These are phyloP conservation scores for Okamejei kenojei DNA, from an alignment of 2,797 vertebrate species.

Conservation along the genomic window DNA sequence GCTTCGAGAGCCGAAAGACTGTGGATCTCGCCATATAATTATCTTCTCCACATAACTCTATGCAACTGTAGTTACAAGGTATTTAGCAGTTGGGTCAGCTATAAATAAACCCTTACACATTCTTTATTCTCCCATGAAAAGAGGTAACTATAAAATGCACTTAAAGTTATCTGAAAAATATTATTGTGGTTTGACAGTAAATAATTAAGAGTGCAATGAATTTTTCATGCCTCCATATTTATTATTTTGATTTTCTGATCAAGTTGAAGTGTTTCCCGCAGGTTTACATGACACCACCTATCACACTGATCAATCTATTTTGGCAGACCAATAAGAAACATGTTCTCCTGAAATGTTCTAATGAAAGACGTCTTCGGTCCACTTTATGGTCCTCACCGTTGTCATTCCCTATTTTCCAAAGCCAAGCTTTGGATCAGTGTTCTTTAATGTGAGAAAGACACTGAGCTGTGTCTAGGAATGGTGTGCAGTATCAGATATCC, in stretches of 20 bases:
- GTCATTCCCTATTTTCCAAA: background rate
- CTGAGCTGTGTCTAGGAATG: background rate
- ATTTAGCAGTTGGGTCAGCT: conserved; percentile 7
- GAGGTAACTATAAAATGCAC: background rate
- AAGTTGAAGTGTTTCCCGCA: background rate
- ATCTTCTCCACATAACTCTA: background rate
- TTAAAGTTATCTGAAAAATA: background rate
- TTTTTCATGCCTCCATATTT: background rate
- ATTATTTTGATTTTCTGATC: background rate
- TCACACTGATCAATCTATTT: background rate
- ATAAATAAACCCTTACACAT: background rate
- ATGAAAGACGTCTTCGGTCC: background rate
- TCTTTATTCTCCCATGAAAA: background rate
- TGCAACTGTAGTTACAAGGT: background rate
- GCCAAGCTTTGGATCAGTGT: background rate
- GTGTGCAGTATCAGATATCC: background rate
- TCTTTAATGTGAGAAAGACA: background rate
- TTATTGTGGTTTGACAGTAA: background rate
- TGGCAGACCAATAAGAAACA: background rate
- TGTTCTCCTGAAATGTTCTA: background rate
- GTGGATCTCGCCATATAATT: conserved; percentile 8
- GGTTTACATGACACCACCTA: background rate
- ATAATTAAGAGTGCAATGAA: background rate
- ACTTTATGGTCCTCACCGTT: background rate
- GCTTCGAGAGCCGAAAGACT: background rate